These are phyloP conservation scores for Trichosurus vulpecula DNA, from an alignment of 2,797 vertebrate genomes.

Conservation along the genomic window DNA sequence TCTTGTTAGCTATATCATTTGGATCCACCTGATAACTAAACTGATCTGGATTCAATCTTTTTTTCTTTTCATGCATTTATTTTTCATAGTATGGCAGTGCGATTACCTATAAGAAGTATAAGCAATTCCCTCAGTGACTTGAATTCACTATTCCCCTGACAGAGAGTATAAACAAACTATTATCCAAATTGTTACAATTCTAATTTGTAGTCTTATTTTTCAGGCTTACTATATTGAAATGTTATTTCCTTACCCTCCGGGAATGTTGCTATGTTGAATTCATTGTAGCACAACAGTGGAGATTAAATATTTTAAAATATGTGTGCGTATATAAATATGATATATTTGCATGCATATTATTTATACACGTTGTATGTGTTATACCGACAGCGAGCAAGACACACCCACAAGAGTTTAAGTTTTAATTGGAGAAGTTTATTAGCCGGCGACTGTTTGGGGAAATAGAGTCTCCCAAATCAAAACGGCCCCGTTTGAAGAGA, in stretches of 20 bases:
- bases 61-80: background rate
- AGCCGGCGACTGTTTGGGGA: too few relatives aligned
- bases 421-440: too few relatives aligned
- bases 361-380: background rate
- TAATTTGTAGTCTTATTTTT: too few relatives aligned
- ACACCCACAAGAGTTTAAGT: too few relatives aligned
- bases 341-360: background rate
- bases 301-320: background rate
- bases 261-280: accelerated
- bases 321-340: background rate
- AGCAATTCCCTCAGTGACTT: background rate
- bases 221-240: background rate
- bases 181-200: background rate
- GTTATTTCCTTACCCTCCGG: accelerated
- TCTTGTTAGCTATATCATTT: accelerated
- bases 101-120: background rate
- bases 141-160: background rate
- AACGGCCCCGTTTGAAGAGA: too few relatives aligned
- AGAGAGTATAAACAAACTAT: background rate
- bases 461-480: too few relatives aligned
- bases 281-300: accelerated
- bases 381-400: too few relatives aligned
- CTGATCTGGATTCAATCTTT: background rate
- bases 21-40: background rate
- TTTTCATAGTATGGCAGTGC: too few relatives aligned